Evolutionary conservation across 2,113 vertebrate genomes (phyloP).

Genomic region (Pachycephala philippinensis): DNA sequence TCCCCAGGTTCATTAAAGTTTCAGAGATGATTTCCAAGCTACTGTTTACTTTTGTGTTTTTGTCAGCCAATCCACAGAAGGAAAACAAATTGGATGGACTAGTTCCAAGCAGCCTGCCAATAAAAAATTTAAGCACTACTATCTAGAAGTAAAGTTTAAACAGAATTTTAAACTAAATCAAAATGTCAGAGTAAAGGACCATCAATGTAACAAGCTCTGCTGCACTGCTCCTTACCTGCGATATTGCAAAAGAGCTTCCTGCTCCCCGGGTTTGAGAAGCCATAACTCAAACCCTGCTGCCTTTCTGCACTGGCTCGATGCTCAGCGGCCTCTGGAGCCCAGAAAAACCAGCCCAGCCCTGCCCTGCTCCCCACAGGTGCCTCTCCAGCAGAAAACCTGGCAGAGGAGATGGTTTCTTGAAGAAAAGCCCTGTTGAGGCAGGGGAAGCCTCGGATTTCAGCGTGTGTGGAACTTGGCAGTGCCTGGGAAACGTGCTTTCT

Average conservation of each 20-base stretch:
- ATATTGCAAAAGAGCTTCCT: background rate
- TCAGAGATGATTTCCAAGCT: background rate
- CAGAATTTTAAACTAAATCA: slow-evolving; percentile 57
- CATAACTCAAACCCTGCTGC: background rate
- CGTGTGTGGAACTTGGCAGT: background rate
- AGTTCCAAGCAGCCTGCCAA: slow-evolving; percentile 38
- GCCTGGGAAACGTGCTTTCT: background rate
- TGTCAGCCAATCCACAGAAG: slow-evolving; percentile 28
- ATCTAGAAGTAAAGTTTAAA: slow-evolving; percentile 45
- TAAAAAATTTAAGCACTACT: slow-evolving; percentile 45
- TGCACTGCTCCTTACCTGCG: slow-evolving; percentile 1
- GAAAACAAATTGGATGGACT: slow-evolving; percentile 7
- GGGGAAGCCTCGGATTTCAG: background rate
- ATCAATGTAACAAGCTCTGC: background rate
- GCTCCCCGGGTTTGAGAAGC: background rate
- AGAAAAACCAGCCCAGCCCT: background rate
- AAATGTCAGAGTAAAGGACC: slow-evolving; percentile 46
- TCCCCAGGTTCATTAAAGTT: background rate
- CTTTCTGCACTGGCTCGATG: background rate
- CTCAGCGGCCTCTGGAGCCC: background rate
- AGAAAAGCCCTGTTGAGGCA: background rate
- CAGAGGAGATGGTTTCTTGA: background rate
- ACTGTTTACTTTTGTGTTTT: slow-evolving; percentile 27
- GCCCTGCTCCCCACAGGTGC: background rate
- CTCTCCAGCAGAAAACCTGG: background rate